Evolutionary conservation across 2,888 invertebrate species (phyloP).

Genomic region (Capitulum mitella): DNA sequence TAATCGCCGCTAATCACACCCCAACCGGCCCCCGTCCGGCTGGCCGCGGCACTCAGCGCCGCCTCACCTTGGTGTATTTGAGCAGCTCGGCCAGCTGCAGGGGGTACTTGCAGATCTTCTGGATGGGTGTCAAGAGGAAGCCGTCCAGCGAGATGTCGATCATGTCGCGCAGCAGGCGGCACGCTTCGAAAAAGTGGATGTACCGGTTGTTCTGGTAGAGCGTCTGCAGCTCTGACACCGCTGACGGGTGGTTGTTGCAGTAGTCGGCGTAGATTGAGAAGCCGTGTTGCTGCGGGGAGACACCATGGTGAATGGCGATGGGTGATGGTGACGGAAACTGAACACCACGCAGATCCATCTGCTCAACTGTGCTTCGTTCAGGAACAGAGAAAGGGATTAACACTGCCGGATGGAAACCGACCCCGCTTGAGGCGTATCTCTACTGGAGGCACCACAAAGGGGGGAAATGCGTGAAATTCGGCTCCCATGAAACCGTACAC

Average conservation of each 20-base stretch:
- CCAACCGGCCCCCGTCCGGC: background rate
- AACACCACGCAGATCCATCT: too few relatives aligned
- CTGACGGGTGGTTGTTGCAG: constrained; percentile 78
- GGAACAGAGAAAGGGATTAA: too few relatives aligned
- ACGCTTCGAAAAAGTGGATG: constrained; percentile 70
- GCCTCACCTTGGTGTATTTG: constrained; percentile 58
- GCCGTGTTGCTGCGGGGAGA: constrained; percentile 55
- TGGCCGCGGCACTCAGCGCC: background rate
- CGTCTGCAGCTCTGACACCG: constrained; percentile 61
- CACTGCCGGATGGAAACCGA: too few relatives aligned
- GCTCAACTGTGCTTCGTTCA: too few relatives aligned
- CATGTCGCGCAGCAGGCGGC: constrained; percentile 68
- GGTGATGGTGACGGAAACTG: too few relatives aligned
- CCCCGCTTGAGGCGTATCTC: too few relatives aligned
- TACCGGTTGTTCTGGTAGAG: constrained; percentile 61
- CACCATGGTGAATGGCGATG: constrained; percentile 24
- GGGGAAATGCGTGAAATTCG: too few relatives aligned
- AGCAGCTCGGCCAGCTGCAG: constrained; percentile 73
- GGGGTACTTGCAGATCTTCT: constrained; percentile 83
- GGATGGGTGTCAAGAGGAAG: constrained; percentile 75
- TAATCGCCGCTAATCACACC: too few relatives aligned
- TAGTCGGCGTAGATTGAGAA: constrained; percentile 81
- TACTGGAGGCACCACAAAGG: too few relatives aligned
- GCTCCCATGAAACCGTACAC: too few relatives aligned
- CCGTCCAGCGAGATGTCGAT: constrained; percentile 77